Conservation (phyloP, 2,888 invertebrate genomes). For the Phortica okadai region DNA sequence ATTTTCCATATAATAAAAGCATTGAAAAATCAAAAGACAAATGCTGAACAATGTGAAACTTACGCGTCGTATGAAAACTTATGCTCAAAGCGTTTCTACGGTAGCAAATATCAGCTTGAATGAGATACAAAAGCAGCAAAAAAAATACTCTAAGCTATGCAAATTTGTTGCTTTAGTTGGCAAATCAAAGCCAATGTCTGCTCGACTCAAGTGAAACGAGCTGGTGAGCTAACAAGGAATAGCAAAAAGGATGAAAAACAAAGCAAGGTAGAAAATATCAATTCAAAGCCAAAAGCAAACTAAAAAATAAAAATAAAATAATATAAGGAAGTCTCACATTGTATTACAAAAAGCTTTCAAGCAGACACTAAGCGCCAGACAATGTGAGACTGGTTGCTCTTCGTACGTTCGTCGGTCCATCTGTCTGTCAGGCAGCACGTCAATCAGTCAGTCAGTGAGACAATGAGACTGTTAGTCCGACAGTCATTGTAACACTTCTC, state of each 20-base stretch:
- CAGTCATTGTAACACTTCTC: not conserved
- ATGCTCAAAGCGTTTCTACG: not conserved
- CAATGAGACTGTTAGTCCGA: not conserved
- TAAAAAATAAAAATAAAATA: not conserved
- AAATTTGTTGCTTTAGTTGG: constrained; percentile 57
- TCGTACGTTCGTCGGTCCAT: not conserved
- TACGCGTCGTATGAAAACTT: not conserved
- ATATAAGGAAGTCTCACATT: constrained; percentile 6
- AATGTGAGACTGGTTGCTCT: constrained; percentile 4
- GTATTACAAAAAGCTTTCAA: constrained; percentile 5
- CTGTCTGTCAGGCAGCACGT: not conserved
- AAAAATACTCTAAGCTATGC: constrained; percentile 53
- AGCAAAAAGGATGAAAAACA: not conserved
- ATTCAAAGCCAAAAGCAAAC: not conserved
- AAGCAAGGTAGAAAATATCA: not conserved
- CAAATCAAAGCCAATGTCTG: constrained; percentile 61
- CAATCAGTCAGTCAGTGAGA: not conserved
- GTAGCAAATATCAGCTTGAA: not conserved
- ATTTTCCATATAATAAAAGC: not conserved
- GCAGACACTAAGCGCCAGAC: constrained; percentile 17
- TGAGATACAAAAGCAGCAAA: not conserved
- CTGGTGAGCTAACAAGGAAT: not conserved
- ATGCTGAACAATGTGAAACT: not conserved
- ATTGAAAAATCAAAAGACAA: not conserved
- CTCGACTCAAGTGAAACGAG: not conserved